A percentile compares a stretch with the other conserved stretches of the same genome.
phyloP scores from a whole-genome alignment of 2,113 vertebrate species.

The Zosterops pallidus region DNA sequence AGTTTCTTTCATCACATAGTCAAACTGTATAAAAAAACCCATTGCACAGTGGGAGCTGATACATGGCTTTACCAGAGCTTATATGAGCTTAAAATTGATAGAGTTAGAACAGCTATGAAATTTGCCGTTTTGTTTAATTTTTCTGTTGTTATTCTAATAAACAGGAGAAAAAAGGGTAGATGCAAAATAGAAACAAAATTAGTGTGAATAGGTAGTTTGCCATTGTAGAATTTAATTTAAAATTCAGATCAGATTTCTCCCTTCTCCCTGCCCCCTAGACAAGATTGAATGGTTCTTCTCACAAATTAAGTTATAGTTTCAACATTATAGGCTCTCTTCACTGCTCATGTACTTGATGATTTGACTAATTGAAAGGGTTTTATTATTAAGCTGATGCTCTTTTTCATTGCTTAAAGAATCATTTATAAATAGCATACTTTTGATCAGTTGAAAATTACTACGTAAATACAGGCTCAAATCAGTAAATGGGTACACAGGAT shows the following conservation, averaged over 20 bases:
- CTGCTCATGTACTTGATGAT: neutral
- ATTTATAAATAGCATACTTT: neutral
- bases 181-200: neutral
- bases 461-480: neutral
- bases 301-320: slow-evolving; percentile 2
- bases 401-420: neutral
- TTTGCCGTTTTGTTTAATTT: neutral
- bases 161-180: neutral
- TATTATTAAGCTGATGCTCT: neutral
- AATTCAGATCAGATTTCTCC: slow-evolving; percentile 14
- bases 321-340: neutral
- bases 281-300: neutral
- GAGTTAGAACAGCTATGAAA: neutral
- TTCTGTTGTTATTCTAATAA: neutral
- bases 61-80: neutral
- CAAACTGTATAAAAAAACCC: slow-evolving; percentile 44
- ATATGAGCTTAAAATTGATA: slow-evolving; percentile 17
- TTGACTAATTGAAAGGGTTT: neutral
- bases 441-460: neutral
- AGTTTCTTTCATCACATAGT: slow-evolving; percentile 57
- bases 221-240: neutral
- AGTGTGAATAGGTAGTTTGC: neutral
- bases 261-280: neutral
- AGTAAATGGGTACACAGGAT: neutral
- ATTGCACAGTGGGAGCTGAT: neutral